Evolutionary conservation across 2,113 vertebrate genomes (phyloP).

Genomic region (Anhinga rufa): DNA sequence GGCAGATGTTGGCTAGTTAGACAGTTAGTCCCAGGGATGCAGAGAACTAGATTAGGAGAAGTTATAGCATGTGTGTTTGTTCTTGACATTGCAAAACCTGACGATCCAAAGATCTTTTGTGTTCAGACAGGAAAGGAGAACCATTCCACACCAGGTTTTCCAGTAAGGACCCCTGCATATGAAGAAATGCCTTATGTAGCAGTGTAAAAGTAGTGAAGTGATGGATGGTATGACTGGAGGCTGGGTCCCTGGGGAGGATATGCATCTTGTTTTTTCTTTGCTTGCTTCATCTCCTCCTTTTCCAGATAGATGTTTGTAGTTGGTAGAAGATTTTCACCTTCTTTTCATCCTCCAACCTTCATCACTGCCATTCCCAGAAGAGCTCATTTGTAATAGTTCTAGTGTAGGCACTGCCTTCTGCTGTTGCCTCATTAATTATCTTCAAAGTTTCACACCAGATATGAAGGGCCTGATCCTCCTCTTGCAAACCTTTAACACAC

Average conservation of each 20-base stretch:
- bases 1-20: not conserved
- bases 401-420: not conserved
- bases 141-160: not conserved
- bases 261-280: not conserved
- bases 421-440: not conserved
- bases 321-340: slow-evolving; percentile 14
- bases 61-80: not conserved
- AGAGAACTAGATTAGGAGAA: not conserved
- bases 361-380: not conserved
- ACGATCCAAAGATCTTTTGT: not conserved
- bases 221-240: not conserved
- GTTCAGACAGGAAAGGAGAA: not conserved
- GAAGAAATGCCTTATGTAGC: not conserved
- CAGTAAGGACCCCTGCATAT: not conserved
- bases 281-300: not conserved
- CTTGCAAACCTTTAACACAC: not conserved
- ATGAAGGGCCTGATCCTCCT: not conserved
- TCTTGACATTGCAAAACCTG: not conserved
- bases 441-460: not conserved
- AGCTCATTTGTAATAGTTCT: not conserved
- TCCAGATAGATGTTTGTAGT: not conserved
- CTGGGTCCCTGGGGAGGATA: not conserved
- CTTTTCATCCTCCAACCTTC: slow-evolving; percentile 7
- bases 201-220: not conserved
- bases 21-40: not conserved